phyloP scores from a whole-genome alignment of 2,797 vertebrate species.

The Chiropotes sagulatus region DNA sequence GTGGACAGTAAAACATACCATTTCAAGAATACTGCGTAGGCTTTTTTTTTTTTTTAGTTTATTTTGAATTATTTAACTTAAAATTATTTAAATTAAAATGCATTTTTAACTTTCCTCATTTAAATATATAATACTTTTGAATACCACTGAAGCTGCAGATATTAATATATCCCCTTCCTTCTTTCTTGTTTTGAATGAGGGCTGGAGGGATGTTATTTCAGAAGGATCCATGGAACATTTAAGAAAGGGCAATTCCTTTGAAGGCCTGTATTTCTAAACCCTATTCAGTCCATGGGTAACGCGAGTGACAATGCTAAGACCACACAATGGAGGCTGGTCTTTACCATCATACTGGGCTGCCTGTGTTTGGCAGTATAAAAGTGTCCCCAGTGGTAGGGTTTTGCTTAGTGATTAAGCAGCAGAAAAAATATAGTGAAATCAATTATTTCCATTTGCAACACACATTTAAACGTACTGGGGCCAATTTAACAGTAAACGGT shows the following conservation, averaged over 20 bases:
- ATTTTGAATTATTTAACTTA: background rate
- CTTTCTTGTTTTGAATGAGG: conserved; percentile 22
- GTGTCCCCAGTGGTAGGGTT: conserved; percentile 47
- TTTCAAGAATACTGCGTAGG: background rate
- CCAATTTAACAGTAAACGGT: background rate
- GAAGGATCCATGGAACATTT: conserved; percentile 56
- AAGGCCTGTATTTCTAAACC: conserved; percentile 72
- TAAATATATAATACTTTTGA: background rate
- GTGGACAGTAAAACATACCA: background rate
- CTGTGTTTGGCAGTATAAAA: conserved; percentile 53
- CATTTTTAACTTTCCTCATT: background rate
- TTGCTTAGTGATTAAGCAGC: conserved; percentile 44
- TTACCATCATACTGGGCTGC: conserved; percentile 65
- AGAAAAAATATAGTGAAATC: conserved; percentile 61
- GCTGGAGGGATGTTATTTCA: conserved; percentile 75
- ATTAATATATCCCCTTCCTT: conserved; percentile 31
- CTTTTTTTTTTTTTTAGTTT: background rate
- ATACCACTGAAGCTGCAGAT: background rate
- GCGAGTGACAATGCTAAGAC: conserved; percentile 13
- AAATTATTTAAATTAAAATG: background rate
- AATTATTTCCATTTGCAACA: conserved; percentile 55
- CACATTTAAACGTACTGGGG: background rate
- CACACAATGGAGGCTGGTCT: conserved; percentile 69
- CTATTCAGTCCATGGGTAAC: conserved; percentile 61
- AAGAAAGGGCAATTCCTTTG: conserved; percentile 62